These are phyloP conservation scores for Gymnothorax reevesii DNA, from an alignment of 2,797 vertebrate genomes.

Conservation along the genomic window DNA sequence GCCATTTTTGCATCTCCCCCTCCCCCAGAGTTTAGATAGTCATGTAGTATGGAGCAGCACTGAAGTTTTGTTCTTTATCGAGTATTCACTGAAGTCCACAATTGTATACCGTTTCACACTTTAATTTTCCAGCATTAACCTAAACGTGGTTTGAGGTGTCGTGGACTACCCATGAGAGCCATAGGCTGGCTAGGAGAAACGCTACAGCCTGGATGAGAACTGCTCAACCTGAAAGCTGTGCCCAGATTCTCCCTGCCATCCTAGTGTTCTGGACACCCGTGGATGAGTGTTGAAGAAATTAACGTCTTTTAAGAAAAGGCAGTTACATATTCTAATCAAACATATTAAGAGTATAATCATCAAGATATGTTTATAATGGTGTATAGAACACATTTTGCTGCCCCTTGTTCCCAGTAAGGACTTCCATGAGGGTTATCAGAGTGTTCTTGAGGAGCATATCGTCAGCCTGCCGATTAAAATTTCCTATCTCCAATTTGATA, in stretches of 20 bases:
- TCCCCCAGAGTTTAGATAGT: background rate
- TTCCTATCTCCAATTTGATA: no score
- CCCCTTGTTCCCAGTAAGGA: background rate
- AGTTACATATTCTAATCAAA: background rate
- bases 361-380: background rate
- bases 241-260: background rate
- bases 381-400: background rate
- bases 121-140: slow-evolving; percentile 51
- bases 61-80: background rate
- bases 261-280: background rate
- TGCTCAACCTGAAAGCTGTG: background rate
- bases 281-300: background rate
- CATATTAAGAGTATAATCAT: background rate
- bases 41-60: background rate
- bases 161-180: background rate
- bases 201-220: background rate
- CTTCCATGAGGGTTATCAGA: background rate
- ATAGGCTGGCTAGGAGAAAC: background rate
- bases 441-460: background rate
- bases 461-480: no score
- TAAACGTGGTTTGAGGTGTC: slow-evolving; percentile 16
- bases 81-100: slow-evolving; percentile 17
- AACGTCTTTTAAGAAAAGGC: background rate
- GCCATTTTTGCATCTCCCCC: background rate
- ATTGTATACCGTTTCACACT: slow-evolving; percentile 16